phyloP scores from a whole-genome alignment of 2,888 invertebrate species.

The Synanthedon andrenaeformis region DNA sequence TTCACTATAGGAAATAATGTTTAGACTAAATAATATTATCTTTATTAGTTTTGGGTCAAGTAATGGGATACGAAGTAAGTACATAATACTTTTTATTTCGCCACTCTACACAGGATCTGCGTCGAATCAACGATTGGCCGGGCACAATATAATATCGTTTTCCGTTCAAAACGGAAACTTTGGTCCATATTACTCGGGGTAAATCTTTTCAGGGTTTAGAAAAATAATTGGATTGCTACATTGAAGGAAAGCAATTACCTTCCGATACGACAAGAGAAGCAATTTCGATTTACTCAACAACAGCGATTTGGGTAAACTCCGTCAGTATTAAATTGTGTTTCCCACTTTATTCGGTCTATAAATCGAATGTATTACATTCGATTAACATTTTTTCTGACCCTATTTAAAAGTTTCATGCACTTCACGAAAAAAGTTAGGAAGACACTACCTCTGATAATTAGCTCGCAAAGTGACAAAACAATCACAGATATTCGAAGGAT shows the following conservation, averaged over 20 bases:
- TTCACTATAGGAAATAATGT: background rate
- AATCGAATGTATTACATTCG: constrained; percentile 42
- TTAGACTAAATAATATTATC: background rate
- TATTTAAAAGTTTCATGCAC: constrained; percentile 24
- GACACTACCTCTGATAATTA: too few species aligned
- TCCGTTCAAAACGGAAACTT: constrained; percentile 44
- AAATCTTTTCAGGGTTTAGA: constrained; percentile 59
- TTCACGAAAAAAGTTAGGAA: background rate
- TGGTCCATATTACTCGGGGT: constrained; percentile 33
- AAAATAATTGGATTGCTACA: constrained; percentile 62
- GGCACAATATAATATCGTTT: constrained; percentile 44
- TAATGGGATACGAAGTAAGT: background rate
- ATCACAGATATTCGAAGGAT: too few species aligned
- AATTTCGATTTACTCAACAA: constrained; percentile 51
- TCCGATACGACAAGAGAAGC: constrained; percentile 38
- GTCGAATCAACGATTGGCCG: constrained; percentile 1
- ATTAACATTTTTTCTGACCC: constrained; percentile 33
- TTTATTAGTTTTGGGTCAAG: background rate
- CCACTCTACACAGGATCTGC: background rate
- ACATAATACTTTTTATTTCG: background rate
- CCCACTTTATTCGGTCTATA: constrained; percentile 42
- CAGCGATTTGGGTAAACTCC: constrained; percentile 50
- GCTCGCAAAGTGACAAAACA: too few species aligned
- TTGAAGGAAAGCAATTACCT: constrained; percentile 61
- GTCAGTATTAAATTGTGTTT: constrained; percentile 37